phyloP scores from a whole-genome alignment of 1,140 invertebrate species.

The Pollicipes pollicipes region DNA sequence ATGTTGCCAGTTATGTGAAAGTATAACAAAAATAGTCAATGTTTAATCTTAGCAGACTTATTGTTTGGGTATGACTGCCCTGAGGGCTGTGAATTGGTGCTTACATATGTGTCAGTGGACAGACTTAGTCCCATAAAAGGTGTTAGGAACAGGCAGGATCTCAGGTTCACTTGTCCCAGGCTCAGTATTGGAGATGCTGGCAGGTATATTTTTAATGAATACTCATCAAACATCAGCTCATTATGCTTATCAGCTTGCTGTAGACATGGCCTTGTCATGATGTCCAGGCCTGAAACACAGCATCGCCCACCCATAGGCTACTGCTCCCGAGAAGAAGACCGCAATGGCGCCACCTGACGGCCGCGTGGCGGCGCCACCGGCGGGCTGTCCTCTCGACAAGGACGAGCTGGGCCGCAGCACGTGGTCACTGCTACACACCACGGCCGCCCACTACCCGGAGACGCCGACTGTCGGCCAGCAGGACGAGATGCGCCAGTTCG shows the following conservation, averaged over 20 bases:
- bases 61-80: too few species aligned
- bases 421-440: conserved; percentile 91
- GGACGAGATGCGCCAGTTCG: conserved; percentile 60
- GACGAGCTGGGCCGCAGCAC: conserved; percentile 33
- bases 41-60: too few species aligned
- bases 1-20: too few species aligned
- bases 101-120: too few species aligned
- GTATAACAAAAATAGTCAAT: too few species aligned
- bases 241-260: background rate
- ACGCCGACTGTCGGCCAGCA: conserved; percentile 54
- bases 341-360: conserved; percentile 6
- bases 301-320: background rate
- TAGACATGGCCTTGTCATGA: background rate
- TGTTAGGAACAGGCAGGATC: too few species aligned
- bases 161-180: too few species aligned
- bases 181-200: too few species aligned
- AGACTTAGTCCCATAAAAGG: too few species aligned
- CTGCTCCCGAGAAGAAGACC: background rate
- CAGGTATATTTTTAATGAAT: background rate
- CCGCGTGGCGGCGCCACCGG: conserved; percentile 7
- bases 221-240: background rate
- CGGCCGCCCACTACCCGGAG: conserved; percentile 87
- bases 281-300: background rate
- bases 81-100: too few species aligned
- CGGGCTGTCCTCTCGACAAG: conserved; percentile 19